A percentile compares a stretch with the other conserved stretches of the same genome.
phyloP scores from a whole-genome alignment of 2,113 vertebrate genomes.

The Suncus etruscus region DNA sequence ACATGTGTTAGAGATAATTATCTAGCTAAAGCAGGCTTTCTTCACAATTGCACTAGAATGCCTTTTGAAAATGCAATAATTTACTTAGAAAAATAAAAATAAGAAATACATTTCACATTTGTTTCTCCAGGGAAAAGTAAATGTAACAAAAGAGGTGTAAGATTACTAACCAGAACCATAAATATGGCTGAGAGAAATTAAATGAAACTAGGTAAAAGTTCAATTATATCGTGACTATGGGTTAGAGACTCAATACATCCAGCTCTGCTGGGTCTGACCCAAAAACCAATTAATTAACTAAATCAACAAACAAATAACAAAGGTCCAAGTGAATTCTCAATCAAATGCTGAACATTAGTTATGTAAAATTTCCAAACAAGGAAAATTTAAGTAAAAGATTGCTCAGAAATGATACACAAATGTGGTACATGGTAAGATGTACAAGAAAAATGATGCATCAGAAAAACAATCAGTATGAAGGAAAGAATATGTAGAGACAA shows the following conservation, averaged over 20 bases:
- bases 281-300: too few relatives aligned
- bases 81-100: neutral
- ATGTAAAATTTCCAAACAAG: neutral
- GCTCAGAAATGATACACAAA: neutral
- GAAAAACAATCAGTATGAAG: neutral
- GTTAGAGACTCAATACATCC: neutral
- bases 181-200: neutral
- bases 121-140: neutral
- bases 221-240: neutral
- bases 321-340: neutral
- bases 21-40: neutral
- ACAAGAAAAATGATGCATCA: neutral
- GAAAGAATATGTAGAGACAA: neutral
- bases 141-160: neutral
- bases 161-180: neutral
- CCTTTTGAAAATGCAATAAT: neutral
- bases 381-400: neutral
- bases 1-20: neutral
- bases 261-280: too few relatives aligned
- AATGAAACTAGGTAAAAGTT: neutral
- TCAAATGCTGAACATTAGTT: neutral
- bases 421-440: neutral
- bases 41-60: neutral
- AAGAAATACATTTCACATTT: neutral
- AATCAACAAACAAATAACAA: neutral